phyloP scores from a whole-genome alignment of 2,113 vertebrate genomes.

The Tragelaphus scriptus region DNA sequence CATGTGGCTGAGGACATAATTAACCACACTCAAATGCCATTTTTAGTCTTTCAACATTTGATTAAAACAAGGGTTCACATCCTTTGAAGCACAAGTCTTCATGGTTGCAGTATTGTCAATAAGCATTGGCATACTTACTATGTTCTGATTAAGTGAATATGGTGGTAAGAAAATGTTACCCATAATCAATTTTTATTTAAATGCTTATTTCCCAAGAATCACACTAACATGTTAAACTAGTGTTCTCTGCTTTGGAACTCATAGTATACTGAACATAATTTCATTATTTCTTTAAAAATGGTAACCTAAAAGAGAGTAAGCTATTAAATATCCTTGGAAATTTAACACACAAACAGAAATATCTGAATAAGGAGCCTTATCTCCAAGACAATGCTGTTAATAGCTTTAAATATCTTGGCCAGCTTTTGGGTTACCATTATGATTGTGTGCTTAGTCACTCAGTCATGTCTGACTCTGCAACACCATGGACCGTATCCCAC shows the following conservation, averaged over 20 bases:
- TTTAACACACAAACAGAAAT: not conserved
- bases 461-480: not conserved
- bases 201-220: not conserved
- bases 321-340: not conserved
- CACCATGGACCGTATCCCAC: not conserved
- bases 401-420: not conserved
- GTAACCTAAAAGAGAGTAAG: not conserved
- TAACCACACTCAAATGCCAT: constrained; percentile 32
- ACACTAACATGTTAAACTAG: not conserved
- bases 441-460: not conserved
- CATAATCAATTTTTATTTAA: not conserved
- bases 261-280: not conserved
- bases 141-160: not conserved
- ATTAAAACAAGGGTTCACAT: constrained; percentile 27
- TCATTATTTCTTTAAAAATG: not conserved
- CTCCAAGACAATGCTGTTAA: not conserved
- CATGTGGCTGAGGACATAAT: constrained; percentile 36
- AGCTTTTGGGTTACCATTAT: not conserved
- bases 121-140: not conserved
- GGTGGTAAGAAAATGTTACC: not conserved
- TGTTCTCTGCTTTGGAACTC: constrained; percentile 28
- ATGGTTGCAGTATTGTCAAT: not conserved
- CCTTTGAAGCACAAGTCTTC: constrained; percentile 17
- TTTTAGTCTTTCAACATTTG: constrained; percentile 49
- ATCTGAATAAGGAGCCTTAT: not conserved